Percentiles rank a stretch among this genome's conserved stretches.
phyloP scores from a whole-genome alignment of 1,140 invertebrate species.

The Drosophila lowei region DNA sequence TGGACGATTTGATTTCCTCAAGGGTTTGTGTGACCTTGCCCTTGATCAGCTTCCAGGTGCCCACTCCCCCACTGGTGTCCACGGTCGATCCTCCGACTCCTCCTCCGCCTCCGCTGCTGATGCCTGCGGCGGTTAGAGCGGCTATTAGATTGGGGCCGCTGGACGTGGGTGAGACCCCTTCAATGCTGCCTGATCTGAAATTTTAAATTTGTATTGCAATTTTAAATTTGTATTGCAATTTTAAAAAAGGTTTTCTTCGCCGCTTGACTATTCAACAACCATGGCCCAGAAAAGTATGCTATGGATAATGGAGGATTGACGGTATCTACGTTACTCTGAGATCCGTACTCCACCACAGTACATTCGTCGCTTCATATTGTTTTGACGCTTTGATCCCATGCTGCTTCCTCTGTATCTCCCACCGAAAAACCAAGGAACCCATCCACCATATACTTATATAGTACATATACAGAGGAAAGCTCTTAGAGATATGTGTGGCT shows the following conservation, averaged over 20 bases:
- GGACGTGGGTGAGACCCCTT: slow-evolving; percentile 68
- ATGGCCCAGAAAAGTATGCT: slow-evolving; percentile 19
- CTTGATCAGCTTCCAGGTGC: slow-evolving; percentile 82
- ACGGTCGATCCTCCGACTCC: slow-evolving; percentile 10
- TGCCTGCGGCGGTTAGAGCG: slow-evolving; percentile 54
- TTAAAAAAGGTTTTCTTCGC: no score
- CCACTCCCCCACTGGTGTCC: slow-evolving; percentile 46
- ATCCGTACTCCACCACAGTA: no score
- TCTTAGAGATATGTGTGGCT: no score
- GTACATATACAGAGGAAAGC: no score
- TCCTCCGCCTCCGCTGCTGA: slow-evolving; percentile 17
- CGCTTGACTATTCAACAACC: no score
- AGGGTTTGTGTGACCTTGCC: slow-evolving; percentile 81
- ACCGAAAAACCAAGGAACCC: no score
- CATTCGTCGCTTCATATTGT: no score
- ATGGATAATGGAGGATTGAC: background rate
- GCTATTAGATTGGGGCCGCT: slow-evolving; percentile 66
- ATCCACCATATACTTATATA: background rate
- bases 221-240: slow-evolving; percentile 23
- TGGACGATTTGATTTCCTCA: slow-evolving; percentile 82
- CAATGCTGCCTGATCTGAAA: slow-evolving; percentile 76
- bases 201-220: slow-evolving; percentile 16
- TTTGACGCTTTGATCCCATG: no score
- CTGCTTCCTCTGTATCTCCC: no score
- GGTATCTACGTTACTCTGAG: background rate